Evolutionary conservation across 2,113 vertebrate genomes (phyloP).

Genomic region (Delphinapterus leucas): DNA sequence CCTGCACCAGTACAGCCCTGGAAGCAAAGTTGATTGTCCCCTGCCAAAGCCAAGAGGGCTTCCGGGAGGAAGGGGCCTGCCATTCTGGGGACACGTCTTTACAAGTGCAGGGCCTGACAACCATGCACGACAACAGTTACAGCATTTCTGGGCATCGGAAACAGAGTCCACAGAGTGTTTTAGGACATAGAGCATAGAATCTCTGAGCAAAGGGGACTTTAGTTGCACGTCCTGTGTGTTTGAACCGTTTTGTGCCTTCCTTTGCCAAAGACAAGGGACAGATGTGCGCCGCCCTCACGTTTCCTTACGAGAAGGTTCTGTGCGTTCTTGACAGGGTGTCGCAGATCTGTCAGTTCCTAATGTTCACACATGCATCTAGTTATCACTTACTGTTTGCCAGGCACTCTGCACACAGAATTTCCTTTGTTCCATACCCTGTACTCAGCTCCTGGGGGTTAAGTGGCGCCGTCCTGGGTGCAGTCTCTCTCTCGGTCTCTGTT

Average conservation of each 20-base stretch:
- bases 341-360: neutral
- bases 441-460: neutral
- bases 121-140: fast-evolving
- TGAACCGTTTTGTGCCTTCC: neutral
- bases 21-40: neutral
- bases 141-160: neutral
- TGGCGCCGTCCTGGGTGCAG: fast-evolving
- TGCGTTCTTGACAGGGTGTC: neutral
- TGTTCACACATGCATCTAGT: neutral
- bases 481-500: neutral
- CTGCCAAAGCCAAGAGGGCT: neutral
- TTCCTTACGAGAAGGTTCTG: neutral
- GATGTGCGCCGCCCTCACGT: fast-evolving
- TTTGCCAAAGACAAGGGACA: neutral
- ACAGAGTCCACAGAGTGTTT: neutral
- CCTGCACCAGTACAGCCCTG: too few species aligned
- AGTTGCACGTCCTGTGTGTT: fast-evolving
- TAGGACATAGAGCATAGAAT: fast-evolving
- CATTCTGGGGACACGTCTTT: neutral
- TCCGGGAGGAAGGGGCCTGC: fast-evolving
- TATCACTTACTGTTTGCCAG: neutral
- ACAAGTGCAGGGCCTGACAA: neutral
- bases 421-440: neutral
- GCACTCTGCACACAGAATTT: neutral
- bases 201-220: neutral